Conservation (phyloP, 2,888 invertebrate species). For the Petrolisthes manimaculis region DNA sequence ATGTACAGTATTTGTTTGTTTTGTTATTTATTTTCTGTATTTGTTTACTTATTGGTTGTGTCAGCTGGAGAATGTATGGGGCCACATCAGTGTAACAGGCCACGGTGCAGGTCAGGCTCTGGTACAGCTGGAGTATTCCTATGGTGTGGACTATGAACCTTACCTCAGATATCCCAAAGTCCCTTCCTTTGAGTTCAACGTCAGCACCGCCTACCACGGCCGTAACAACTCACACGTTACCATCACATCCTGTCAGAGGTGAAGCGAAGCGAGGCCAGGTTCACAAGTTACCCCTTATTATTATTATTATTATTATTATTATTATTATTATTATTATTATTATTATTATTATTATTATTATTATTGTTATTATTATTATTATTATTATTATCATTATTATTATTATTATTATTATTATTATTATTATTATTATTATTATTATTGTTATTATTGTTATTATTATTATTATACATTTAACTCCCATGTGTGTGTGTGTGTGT, state of each 20-base stretch:
- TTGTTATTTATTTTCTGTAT: background rate
- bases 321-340: too few relatives aligned
- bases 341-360: too few relatives aligned
- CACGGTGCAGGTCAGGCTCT: constrained; percentile 72
- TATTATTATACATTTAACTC: too few relatives aligned
- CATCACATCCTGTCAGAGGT: constrained; percentile 68
- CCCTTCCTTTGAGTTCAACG: constrained; percentile 71
- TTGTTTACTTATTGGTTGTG: background rate
- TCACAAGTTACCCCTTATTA: too few relatives aligned
- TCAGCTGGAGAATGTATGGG: constrained; percentile 70
- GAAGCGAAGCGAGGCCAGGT: background rate
- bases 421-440: too few relatives aligned
- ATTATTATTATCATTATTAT: too few relatives aligned
- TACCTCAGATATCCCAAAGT: constrained; percentile 69
- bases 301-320: too few relatives aligned
- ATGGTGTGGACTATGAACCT: constrained; percentile 68
- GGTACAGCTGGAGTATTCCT: constrained; percentile 70
- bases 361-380: too few relatives aligned
- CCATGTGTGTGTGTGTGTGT: too few relatives aligned
- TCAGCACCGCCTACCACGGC: constrained; percentile 70
- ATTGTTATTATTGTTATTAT: too few relatives aligned
- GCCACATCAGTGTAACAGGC: constrained; percentile 70
- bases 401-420: too few relatives aligned
- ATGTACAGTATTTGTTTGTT: background rate
- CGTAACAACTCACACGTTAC: constrained; percentile 70